These are phyloP conservation scores for Nomada ruficornis DNA, from an alignment of 2,888 invertebrate genomes.

Conservation along the genomic window DNA sequence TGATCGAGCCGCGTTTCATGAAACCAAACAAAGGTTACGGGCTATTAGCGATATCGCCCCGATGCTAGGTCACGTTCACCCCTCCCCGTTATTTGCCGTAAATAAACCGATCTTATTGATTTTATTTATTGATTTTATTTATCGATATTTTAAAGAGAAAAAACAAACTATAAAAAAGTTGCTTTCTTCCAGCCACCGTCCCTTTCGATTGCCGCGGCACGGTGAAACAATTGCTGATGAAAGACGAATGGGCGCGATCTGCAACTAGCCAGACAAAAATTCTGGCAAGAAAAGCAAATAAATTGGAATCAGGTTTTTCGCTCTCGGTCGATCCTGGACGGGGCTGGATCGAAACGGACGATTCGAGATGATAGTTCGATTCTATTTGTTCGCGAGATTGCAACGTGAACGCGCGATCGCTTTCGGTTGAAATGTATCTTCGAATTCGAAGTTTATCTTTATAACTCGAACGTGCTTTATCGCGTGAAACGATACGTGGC, in stretches of 20 bases:
- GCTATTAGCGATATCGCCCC: constrained; percentile 45
- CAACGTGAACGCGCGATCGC: not conserved
- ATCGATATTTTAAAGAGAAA: not conserved
- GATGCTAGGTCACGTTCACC: constrained; percentile 47
- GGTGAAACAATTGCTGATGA: too few relatives aligned
- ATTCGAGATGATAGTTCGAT: not conserved
- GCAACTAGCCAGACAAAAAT: too few relatives aligned
- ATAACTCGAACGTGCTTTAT: constrained; percentile 67
- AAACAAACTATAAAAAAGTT: not conserved
- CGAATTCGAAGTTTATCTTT: constrained; percentile 60
- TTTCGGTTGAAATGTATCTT: constrained; percentile 17
- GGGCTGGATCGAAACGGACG: not conserved
- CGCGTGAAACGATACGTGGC: constrained; percentile 62
- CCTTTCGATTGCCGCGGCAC: too few relatives aligned
- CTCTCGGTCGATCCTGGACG: not conserved
- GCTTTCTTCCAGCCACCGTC: not conserved
- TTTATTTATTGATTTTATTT: constrained; percentile 33
- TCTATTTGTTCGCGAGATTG: constrained; percentile 3
- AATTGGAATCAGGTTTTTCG: not conserved
- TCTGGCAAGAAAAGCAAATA: not conserved
- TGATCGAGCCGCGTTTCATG: constrained; percentile 40
- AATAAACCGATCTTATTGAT: constrained; percentile 51
- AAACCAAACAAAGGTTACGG: constrained; percentile 54
- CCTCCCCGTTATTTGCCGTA: constrained; percentile 39
- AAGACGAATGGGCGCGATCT: too few relatives aligned